These are phyloP conservation scores for Dinothrombium tinctorium DNA, from an alignment of 1,140 invertebrate genomes.

Conservation along the genomic window DNA sequence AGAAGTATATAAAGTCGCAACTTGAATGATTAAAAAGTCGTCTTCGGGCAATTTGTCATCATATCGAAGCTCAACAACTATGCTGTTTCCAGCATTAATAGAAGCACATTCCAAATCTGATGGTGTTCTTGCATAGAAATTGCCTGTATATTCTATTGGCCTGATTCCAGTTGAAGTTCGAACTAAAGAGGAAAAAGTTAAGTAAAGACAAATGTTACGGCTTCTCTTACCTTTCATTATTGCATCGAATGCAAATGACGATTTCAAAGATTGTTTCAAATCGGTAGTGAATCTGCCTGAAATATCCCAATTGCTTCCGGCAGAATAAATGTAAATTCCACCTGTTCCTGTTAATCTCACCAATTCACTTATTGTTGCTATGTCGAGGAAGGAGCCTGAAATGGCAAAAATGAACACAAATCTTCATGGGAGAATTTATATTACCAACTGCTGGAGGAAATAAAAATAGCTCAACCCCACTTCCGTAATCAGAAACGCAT, in stretches of 20 bases:
- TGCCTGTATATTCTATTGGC: slow-evolving; percentile 90
- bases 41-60: slow-evolving; percentile 90
- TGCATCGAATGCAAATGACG: slow-evolving; percentile 14
- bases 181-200: slow-evolving; percentile 1
- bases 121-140: slow-evolving; percentile 93
- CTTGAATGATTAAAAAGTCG: slow-evolving; percentile 64
- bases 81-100: slow-evolving; percentile 58
- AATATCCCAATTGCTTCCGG: slow-evolving; percentile 3
- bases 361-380: slow-evolving; percentile 14
- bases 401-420: no score
- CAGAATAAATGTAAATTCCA: slow-evolving; percentile 14
- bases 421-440: not conserved
- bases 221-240: slow-evolving; percentile 12
- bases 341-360: slow-evolving; percentile 15
- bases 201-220: not conserved
- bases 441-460: slow-evolving; percentile 14
- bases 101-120: slow-evolving; percentile 86
- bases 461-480: slow-evolving; percentile 15
- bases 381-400: slow-evolving; percentile 14
- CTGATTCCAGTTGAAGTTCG: slow-evolving; percentile 40
- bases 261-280: slow-evolving; percentile 14
- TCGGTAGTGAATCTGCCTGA: slow-evolving; percentile 12
- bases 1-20: slow-evolving; percentile 78
- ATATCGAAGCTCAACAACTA: slow-evolving; percentile 89
- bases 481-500: slow-evolving; percentile 15